Base-by-base conservation (phyloP, 1,140 invertebrate genomes). In the Pogonomyrmex barbatus region DNA sequence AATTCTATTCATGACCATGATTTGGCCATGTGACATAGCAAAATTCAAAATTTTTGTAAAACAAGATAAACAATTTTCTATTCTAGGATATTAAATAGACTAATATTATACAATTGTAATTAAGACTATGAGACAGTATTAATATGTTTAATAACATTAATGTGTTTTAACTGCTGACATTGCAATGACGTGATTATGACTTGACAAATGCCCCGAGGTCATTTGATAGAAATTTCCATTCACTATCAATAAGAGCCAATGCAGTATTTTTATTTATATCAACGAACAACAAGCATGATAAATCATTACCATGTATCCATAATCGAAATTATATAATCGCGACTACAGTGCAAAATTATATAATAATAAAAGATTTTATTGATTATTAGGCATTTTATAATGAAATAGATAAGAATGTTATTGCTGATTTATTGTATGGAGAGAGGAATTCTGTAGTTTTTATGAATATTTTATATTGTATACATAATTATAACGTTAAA, bases 1-100 rank as follows among this genome's bases (percentile, higher is more conserved):
- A 94, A 90, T 94, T 90, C 89, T 17, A 87, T 85, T 88, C 90
- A 89, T 94, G 91, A 93, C 88, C 58, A 63, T 90, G 77, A 89
- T 71, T 88, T 63, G 73, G 47, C n/a, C 0, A 33, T 62, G 82
- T 4, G 2, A 24, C 0, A 12, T 90, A 85, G 60, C 10, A 71
- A 70, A 10, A 45, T 58, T 14, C 2, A 42, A 54, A 73, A 39
- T 85, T 62, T 89, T 60, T 54, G 24, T 85, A 47, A 0, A 45
- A 10, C 24, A 45, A 4, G 6, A 24, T 73, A n/a, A n/a, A 17
- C 5, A 24, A 75, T 83, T 60, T 83, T 73, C 12, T 8, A 71
- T 1, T 68, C n/a, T 60, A 30, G 14, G 2, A 73, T 50, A 45
- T 65, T 60, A 71, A 45, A 56, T 58, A 33, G 9, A 71, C 58